phyloP scores from a whole-genome alignment of 2,797 vertebrate species.

The Sebastes aleutianus region DNA sequence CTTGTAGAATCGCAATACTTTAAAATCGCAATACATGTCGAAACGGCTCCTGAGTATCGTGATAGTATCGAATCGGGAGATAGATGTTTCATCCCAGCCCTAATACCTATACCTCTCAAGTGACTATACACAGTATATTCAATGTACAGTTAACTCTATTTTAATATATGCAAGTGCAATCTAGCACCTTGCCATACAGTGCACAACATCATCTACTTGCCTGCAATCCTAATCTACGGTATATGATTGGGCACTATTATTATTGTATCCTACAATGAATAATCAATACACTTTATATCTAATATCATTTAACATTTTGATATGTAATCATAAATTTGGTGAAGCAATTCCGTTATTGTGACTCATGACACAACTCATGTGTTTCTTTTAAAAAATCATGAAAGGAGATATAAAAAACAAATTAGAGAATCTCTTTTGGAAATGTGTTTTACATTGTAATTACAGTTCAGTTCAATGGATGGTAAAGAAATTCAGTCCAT shows the following conservation, averaged over 20 bases:
- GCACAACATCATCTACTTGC: background rate
- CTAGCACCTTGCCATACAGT: no score
- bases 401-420: background rate
- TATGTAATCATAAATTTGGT: background rate
- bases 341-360: background rate
- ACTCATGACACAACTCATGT: background rate
- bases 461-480: background rate
- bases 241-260: background rate
- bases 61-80: no score
- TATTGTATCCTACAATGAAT: background rate
- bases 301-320: background rate
- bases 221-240: background rate
- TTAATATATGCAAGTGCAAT: no score
- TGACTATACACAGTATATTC: background rate
- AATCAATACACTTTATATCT: background rate
- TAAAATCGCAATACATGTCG: no score
- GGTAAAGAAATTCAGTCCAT: background rate
- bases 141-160: no score
- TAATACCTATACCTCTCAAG: background rate
- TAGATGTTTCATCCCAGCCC: no score
- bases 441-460: background rate
- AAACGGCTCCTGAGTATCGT: no score
- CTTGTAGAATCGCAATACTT: no score
- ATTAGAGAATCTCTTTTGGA: background rate
- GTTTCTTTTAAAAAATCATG: background rate